Base-by-base conservation (phyloP, 2,113 vertebrate genomes). In the Mastomys coucha region DNA sequence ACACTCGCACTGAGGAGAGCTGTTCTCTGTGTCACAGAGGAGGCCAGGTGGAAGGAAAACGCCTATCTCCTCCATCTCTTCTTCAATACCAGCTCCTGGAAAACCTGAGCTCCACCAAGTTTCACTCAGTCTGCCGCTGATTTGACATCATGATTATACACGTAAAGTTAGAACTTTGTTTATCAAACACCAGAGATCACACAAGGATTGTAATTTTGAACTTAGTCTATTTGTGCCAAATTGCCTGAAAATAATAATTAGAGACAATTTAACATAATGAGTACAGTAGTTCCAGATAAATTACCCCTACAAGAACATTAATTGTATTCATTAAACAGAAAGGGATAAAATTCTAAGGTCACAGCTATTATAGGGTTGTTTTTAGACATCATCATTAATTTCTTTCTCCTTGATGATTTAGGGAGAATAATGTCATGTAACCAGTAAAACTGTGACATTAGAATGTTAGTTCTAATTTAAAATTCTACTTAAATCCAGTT, bases 231-330 rank as follows among this genome's bases (percentile, higher is more conserved):
- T 97, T 98, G 82, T 97, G 84, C 84, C 88, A 96, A 91, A 96
- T 73, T 63, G 92, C 8, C 56, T 97, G 94, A 94, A 98, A 98
- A 97, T 96, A 98, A 96, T 90, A 91, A 95, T 97, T 97, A 97
- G 94, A 96, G 85, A 97, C 53, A 96, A 91, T 97, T 98, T 98
- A 91, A 86, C 93, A 91, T 94, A 97, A 96, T 95, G 81, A 96
- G 91, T 91, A 97, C 80, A 95, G 81, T 91, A 96, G 86, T 67
- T 90, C 91, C 85, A 90, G 45, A 42, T 96, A 95, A 88, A 89
- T 97, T 97, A 96, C 16, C 5, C 56, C 63, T 95, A 97, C 63
- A 89, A 89, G 97, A 26, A 72, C 76, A 96, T 94, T 97, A 96
- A 98, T 69, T 90, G 91, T 87, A 75, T 94, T 91, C 88, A 95